These are phyloP conservation scores for Kryptolebias ocellatus DNA, from an alignment of 2,797 vertebrate genomes.

Conservation along the genomic window DNA sequence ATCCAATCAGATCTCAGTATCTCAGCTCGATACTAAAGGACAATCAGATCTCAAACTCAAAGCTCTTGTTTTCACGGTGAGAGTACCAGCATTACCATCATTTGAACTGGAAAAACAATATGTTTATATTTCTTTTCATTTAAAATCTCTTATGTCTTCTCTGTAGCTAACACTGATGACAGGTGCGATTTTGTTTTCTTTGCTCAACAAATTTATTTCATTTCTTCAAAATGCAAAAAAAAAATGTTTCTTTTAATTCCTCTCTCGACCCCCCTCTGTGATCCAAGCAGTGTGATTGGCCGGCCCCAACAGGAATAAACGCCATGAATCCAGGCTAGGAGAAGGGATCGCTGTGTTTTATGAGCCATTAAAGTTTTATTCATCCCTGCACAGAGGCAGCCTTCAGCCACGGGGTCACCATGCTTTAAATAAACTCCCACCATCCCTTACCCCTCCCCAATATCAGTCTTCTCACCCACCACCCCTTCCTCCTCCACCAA, in stretches of 20 bases:
- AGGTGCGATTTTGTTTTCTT: neutral
- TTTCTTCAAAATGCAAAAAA: constrained; percentile 13
- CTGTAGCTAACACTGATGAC: too few relatives aligned
- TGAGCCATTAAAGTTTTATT: constrained; percentile 99
- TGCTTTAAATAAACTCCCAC: constrained; percentile 98
- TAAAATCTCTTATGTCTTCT: too few relatives aligned
- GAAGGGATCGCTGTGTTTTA: constrained; percentile 93
- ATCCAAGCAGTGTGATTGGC: constrained; percentile 72
- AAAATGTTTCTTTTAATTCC: constrained; percentile 8
- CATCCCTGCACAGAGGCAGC: constrained; percentile 94
- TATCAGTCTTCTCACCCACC: constrained; percentile 47
- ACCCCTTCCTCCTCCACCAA: constrained; percentile 3
- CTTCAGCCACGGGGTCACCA: constrained; percentile 93
- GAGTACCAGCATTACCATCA: too few relatives aligned
- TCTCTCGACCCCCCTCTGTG: constrained; percentile 15
- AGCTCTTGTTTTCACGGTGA: too few relatives aligned
- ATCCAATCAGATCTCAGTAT: too few relatives aligned
- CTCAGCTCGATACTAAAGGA: too few relatives aligned
- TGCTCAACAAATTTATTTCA: neutral
- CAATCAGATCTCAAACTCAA: too few relatives aligned
- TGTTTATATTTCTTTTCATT: too few relatives aligned
- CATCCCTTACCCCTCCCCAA: constrained; percentile 79
- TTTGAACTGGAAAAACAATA: too few relatives aligned
- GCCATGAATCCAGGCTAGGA: constrained; percentile 46
- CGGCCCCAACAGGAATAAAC: constrained; percentile 44